Evolutionary conservation across 2,113 vertebrate genomes (phyloP).

Genomic region (Psittacus erithacus): DNA sequence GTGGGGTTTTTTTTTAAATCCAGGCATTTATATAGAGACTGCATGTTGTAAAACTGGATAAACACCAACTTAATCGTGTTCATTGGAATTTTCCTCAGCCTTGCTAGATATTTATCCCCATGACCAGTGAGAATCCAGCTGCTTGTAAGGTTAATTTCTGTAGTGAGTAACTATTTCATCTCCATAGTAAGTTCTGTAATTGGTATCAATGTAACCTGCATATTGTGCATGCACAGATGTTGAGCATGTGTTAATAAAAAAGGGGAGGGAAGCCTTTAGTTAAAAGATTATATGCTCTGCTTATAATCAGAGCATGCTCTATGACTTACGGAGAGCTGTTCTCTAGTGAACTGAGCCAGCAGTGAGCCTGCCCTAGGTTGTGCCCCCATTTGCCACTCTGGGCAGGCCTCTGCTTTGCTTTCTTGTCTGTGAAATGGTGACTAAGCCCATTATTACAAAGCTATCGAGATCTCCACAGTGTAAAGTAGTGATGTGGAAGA

Average conservation of each 20-base stretch:
- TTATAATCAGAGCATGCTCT: background rate
- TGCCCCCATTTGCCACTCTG: background rate
- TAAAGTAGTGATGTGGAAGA: background rate
- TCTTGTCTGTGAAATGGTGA: background rate
- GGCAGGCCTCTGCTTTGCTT: background rate
- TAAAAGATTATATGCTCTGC: background rate
- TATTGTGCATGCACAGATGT: background rate
- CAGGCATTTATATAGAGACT: background rate
- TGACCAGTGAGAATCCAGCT: constrained; percentile 7
- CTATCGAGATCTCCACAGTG: background rate
- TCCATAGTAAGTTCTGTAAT: background rate
- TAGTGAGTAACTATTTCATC: background rate
- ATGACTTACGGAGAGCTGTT: background rate
- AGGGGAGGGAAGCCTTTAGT: background rate
- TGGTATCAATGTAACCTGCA: background rate
- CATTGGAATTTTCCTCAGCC: background rate
- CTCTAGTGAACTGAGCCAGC: background rate
- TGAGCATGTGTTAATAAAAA: background rate
- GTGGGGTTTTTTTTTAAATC: background rate
- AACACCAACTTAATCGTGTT: background rate
- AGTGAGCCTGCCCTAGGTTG: background rate
- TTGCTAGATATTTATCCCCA: background rate
- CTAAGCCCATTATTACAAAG: background rate
- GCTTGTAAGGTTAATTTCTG: constrained; percentile 15
- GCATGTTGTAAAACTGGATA: background rate